Percentiles rank a stretch among this genome's conserved stretches.
phyloP scores from a whole-genome alignment of 2,888 invertebrate genomes.

The Gerris lacustris region DNA sequence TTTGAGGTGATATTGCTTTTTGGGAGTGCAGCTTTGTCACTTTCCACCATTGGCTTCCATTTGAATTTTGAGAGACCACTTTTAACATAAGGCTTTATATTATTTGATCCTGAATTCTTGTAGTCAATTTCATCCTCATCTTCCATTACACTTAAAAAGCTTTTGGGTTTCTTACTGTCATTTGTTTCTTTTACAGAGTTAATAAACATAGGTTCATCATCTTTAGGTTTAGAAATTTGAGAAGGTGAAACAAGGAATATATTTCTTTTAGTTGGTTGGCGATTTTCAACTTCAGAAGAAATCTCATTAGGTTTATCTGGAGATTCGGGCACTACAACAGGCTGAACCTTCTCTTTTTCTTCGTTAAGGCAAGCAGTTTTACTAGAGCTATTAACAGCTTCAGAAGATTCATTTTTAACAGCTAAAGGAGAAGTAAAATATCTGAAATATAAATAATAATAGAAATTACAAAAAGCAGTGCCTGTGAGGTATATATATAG shows the following conservation, averaged over 20 bases:
- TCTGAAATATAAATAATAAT: too few species aligned
- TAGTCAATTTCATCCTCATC: not conserved
- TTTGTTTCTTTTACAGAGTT: not conserved
- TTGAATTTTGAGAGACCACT: not conserved
- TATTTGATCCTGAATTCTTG: not conserved
- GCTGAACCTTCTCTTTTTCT: not conserved
- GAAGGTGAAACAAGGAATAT: not conserved
- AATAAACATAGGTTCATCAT: too few species aligned
- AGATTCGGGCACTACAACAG: not conserved
- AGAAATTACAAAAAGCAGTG: too few species aligned
- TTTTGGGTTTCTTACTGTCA: not conserved
- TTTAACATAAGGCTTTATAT: not conserved
- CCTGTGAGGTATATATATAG: too few species aligned
- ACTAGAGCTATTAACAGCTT: too few species aligned
- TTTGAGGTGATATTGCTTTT: not conserved
- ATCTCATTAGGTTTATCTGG: not conserved
- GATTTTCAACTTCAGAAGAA: not conserved
- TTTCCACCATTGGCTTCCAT: not conserved
- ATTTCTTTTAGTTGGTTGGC: not conserved
- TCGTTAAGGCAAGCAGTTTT: not conserved
- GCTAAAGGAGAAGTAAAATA: too few species aligned
- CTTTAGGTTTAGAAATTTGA: not conserved
- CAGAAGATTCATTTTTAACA: too few species aligned
- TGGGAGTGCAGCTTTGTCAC: not conserved
- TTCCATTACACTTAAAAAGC: not conserved